Base-by-base conservation (phyloP, 2,888 invertebrate species). In the Papilio elwesi region DNA sequence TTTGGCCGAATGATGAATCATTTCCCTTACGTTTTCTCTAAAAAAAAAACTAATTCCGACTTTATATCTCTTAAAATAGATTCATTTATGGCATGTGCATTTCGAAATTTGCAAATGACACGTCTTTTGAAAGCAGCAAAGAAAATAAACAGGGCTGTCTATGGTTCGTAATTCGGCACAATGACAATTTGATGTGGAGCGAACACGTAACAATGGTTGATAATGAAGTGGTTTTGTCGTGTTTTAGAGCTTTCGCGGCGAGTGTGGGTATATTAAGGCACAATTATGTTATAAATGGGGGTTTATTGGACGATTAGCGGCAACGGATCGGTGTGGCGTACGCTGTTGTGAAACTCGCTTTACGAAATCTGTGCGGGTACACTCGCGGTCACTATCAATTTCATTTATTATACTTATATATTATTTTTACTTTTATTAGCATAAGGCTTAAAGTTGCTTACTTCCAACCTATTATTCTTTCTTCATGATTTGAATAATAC, bases 241-340 rank as follows among this genome's bases (percentile, higher is more conserved):
- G 84, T 91, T 83, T 82, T 87, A 78, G 82, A 79, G 83, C 85
- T 83, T 82, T 80, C 82, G 79, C 82, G 79, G 82, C 81, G 83
- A 84, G 79, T 80, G 89, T 89, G 87, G 87, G 88, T 87, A 86
- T 88, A 90, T 92, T 92, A 90, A 88, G 87, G 83, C 78, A 85
- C 91, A 89, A 92, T 92, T 92, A 92, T 84, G 87, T 84, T 86
- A 85, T 88, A 90, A 90, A 91, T 88, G 86, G 87, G 80, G 87
- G 87, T 86, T 91, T 90, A 90, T 89, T 83, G 87, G 83, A 83
- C 91, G 87, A 91, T 92, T 92, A 91, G 88, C 80, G 79, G 77
- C 79, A 79, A 80, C 78, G 75, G 81, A 78, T 77, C 77, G 76
- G 55, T 74, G 71, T 70, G 66, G 70, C 69, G 66, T 66, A 69